These are phyloP conservation scores for Abrostola triplasia DNA, from an alignment of 2,888 invertebrate species.

Conservation along the genomic window DNA sequence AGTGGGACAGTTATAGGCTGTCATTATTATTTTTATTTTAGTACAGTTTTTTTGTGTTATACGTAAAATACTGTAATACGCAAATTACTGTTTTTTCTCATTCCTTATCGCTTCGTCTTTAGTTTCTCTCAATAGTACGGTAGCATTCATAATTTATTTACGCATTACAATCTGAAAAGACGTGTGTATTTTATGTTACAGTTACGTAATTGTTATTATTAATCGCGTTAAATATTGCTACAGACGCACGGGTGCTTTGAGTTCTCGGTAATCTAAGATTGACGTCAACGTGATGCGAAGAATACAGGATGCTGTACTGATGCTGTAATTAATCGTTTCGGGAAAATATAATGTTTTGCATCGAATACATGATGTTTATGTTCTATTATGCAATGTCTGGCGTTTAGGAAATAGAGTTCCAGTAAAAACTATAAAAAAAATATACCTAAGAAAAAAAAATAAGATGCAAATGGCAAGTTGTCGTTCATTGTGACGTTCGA, in stretches of 20 bases:
- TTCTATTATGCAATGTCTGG: not conserved
- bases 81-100: not conserved
- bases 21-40: no score
- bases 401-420: no score
- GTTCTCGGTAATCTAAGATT: conserved; percentile 16
- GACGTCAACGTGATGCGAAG: conserved; percentile 31
- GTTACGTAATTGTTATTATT: conserved; percentile 21
- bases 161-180: conserved; percentile 2
- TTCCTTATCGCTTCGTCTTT: not conserved
- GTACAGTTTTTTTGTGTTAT: not conserved
- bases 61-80: not conserved
- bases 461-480: no score
- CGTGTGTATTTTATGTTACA: conserved; percentile 2
- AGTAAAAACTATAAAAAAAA: no score
- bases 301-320: conserved; percentile 18
- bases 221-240: conserved; percentile 8
- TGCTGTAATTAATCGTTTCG: conserved; percentile 13
- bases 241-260: not conserved
- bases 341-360: conserved; percentile 1
- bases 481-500: no score
- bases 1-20: no score
- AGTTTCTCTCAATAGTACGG: no score
- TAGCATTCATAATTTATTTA: conserved; percentile 9
- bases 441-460: no score
- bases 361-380: conserved; percentile 8